Percentiles rank a stretch among this genome's conserved stretches.
Evolutionary conservation across 2,888 invertebrate genomes (phyloP).

Genomic region (Dynastes grantii): DNA sequence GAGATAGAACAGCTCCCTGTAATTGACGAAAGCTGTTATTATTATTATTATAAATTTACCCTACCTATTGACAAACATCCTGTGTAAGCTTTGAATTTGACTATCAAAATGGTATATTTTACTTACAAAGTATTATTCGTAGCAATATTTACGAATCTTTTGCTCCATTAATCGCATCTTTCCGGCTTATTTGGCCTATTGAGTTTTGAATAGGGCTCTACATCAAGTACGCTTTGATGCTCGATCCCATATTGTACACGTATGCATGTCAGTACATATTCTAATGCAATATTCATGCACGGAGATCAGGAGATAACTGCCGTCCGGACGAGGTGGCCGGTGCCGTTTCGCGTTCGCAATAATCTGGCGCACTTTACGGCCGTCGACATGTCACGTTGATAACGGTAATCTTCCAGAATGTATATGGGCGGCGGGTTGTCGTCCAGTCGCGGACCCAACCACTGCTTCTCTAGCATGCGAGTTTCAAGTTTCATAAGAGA

Average conservation of each 20-base stretch:
- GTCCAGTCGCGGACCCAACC: background rate
- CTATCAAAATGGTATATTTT: too few relatives aligned
- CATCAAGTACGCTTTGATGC: background rate
- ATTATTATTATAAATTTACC: too few relatives aligned
- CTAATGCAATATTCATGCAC: conserved; percentile 32
- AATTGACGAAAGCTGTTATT: too few relatives aligned
- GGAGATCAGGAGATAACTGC: conserved; percentile 33
- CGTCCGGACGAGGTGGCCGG: conserved; percentile 2
- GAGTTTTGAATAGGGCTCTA: too few relatives aligned
- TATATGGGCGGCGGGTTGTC: conserved; percentile 2
- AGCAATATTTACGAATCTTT: too few relatives aligned
- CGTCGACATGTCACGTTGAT: conserved; percentile 35
- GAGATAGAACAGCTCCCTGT: too few relatives aligned
- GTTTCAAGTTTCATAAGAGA: conserved; percentile 5
- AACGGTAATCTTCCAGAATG: conserved; percentile 32
- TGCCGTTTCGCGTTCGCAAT: conserved; percentile 17
- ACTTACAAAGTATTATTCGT: too few relatives aligned
- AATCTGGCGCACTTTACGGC: conserved; percentile 31
- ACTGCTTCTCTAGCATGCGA: background rate
- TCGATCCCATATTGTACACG: background rate
- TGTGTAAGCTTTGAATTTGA: too few relatives aligned
- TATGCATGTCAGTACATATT: conserved; percentile 15
- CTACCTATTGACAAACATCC: too few relatives aligned
- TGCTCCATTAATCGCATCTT: too few relatives aligned
- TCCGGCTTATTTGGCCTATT: too few relatives aligned